phyloP scores from a whole-genome alignment of 1,140 invertebrate species.

The Eupeodes corollae region DNA sequence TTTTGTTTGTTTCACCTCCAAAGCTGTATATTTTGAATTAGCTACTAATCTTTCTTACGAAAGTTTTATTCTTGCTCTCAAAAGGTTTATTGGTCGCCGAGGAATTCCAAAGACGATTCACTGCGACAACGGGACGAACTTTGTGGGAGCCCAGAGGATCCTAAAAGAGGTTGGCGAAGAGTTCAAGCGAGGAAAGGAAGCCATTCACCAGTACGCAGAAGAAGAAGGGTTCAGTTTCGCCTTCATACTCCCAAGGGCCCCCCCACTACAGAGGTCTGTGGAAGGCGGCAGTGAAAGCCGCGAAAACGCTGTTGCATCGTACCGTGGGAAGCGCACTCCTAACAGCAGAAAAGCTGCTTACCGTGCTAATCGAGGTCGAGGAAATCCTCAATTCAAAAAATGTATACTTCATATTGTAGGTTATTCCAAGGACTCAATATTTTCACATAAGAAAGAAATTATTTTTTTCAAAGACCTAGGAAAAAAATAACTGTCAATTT shows the following conservation, averaged over 20 bases:
- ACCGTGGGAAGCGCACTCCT: too few relatives aligned
- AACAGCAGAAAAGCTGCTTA: too few relatives aligned
- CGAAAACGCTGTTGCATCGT: too few relatives aligned
- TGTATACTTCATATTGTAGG: too few relatives aligned
- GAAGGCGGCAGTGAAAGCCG: too few relatives aligned
- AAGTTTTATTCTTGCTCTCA: conserved; percentile 11
- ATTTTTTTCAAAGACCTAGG: too few relatives aligned
- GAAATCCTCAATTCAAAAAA: too few relatives aligned
- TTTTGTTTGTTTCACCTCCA: conserved; percentile 17
- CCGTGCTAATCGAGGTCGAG: too few relatives aligned
- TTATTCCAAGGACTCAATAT: too few relatives aligned
- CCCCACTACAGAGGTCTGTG: too few relatives aligned
- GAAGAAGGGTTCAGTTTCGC: neutral
- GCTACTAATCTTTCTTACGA: conserved; percentile 12
- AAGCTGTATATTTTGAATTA: conserved; percentile 22
- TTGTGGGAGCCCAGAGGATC: neutral
- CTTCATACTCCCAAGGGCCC: conserved; percentile 7
- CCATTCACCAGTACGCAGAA: neutral
- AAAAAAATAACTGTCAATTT: too few relatives aligned
- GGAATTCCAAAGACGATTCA: conserved; percentile 11
- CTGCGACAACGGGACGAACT: conserved; percentile 29
- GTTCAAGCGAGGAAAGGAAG: neutral
- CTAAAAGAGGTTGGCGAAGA: conserved; percentile 5
- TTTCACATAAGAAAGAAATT: too few relatives aligned
- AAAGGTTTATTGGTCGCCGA: conserved; percentile 12